Conservation (phyloP, 2,113 vertebrate genomes). For the Urocitellus parryii region DNA sequence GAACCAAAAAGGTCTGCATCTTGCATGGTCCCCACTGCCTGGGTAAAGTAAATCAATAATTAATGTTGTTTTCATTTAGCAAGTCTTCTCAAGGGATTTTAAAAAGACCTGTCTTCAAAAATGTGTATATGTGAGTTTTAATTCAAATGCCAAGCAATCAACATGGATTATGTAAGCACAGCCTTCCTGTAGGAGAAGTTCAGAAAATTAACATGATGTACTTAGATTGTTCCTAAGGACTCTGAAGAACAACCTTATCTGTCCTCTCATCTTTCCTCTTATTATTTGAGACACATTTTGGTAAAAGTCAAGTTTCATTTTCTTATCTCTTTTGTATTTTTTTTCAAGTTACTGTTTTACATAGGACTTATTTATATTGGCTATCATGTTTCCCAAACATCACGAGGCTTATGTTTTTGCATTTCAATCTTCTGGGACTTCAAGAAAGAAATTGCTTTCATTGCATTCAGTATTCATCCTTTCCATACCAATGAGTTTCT, state of each 20-base stretch:
- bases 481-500: neutral
- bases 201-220: neutral
- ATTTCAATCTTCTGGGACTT: conserved; percentile 40
- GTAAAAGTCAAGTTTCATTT: conserved; percentile 33
- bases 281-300: conserved; percentile 45
- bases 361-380: conserved; percentile 58
- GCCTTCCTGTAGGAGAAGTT: neutral
- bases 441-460: neutral
- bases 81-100: neutral
- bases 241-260: conserved; percentile 21
- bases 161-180: neutral
- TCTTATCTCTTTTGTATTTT: conserved; percentile 1
- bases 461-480: neutral
- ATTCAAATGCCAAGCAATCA: neutral
- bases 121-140: neutral
- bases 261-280: neutral
- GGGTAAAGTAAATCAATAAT: neutral
- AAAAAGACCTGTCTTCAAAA: neutral
- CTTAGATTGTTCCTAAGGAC: neutral
- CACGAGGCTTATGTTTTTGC: conserved; percentile 34
- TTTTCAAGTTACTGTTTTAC: conserved; percentile 2
- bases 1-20: neutral
- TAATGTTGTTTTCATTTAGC: neutral
- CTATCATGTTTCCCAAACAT: neutral
- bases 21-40: neutral